Base-by-base conservation (phyloP, 2,113 vertebrate genomes). In the Spea bombifrons region DNA sequence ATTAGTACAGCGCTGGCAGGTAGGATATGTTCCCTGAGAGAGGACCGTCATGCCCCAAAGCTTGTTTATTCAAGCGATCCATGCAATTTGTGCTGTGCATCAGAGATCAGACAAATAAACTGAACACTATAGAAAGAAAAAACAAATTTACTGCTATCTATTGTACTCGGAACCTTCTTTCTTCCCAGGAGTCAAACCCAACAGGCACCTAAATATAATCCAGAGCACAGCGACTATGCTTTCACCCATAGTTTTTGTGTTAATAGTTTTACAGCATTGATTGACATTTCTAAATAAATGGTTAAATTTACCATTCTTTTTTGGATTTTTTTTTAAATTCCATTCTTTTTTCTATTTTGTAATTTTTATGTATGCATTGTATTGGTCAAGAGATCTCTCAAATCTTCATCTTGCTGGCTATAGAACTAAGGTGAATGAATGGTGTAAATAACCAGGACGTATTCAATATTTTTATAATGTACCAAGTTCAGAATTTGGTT, bases 61-160 rank as follows among this genome's bases (percentile, higher is more conserved):
- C 55, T 48, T 70, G 53, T 55, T 59, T 69, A 13, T 61, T 69
- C 30, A 30, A 77, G 50, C 50, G 53, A 49, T 61, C 66, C 53
- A 8, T 50, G 66, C 44, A n/a, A 67, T 45, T 12, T 63, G 66
- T 30, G 55, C 75, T 45, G 53, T 44, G 67, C 55, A 52, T 44
- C 46, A 1, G 66, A 76, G 66, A 77, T 49, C 55, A 59, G 66
- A 77, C 75, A 77, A 77, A 71, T 77, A 70, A 70, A 70, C 75
- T 48, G 49, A 43, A 77, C 70, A 15, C 53, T 5, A 67, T 10
- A 61, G 66, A 70, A 70, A 30, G 53, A 71, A 76, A 76, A 70
- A 70, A 70, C 75, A 49, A 43, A 77, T 77, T 76, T 77, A 64
- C 75, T 61, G 66, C 75, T 8, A 5, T 49, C 44, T 69, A 70